Conservation (phyloP, 2,113 vertebrate genomes). For the Gopherus flavomarginatus region DNA sequence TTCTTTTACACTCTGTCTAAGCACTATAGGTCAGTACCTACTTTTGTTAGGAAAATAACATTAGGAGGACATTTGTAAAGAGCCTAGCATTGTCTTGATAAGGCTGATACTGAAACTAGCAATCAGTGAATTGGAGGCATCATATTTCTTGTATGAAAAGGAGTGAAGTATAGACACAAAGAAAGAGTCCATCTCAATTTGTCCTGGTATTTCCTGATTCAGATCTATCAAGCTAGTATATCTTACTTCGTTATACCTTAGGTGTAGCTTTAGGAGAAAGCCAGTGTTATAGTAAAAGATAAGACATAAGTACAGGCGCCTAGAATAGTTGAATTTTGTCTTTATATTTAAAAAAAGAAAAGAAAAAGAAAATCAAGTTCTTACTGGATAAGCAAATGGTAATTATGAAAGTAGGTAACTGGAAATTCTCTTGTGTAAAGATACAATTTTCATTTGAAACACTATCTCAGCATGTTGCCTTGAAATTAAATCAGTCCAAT, state of each 20-base stretch:
- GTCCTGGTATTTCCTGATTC: slow-evolving; percentile 70
- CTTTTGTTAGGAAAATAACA: slow-evolving; percentile 79
- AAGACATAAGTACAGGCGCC: slow-evolving; percentile 58
- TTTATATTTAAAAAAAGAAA: slow-evolving; percentile 37
- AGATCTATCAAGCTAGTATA: slow-evolving; percentile 62
- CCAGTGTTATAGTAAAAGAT: slow-evolving; percentile 10
- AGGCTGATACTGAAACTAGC: slow-evolving; percentile 76
- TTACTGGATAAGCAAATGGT: slow-evolving; percentile 53
- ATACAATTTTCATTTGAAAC: background rate
- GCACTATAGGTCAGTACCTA: slow-evolving; percentile 64
- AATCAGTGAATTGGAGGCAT: slow-evolving; percentile 78
- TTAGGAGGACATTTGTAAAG: slow-evolving; percentile 73
- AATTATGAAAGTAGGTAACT: background rate
- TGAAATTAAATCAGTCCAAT: background rate
- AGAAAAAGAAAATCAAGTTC: slow-evolving; percentile 26
- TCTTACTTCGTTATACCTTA: slow-evolving; percentile 68
- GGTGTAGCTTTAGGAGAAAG: slow-evolving; percentile 70
- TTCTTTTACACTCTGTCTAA: slow-evolving; percentile 57
- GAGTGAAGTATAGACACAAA: slow-evolving; percentile 62
- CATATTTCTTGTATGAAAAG: slow-evolving; percentile 74
- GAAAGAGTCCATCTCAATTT: slow-evolving; percentile 69
- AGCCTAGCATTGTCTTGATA: slow-evolving; percentile 75
- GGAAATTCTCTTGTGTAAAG: background rate
- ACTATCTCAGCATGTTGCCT: background rate
- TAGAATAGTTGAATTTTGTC: slow-evolving; percentile 34